These are phyloP conservation scores for Miltochrista miniata DNA, from an alignment of 2,888 invertebrate genomes.

Conservation along the genomic window DNA sequence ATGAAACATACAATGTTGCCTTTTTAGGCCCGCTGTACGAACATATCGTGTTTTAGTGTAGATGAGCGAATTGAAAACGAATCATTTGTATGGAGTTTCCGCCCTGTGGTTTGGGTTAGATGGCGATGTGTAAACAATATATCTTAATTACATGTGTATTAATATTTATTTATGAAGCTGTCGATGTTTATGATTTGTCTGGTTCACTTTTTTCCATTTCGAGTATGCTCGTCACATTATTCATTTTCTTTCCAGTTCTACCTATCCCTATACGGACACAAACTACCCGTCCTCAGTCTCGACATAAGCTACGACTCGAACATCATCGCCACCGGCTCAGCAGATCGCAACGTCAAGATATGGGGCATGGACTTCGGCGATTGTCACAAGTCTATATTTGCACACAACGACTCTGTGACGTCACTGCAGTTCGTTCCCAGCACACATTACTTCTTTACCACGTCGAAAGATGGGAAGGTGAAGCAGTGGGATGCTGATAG, in stretches of 20 bases:
- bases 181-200: no score
- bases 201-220: no score
- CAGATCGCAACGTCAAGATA: conserved; percentile 97
- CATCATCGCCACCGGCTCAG: conserved; percentile 96
- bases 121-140: no score
- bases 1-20: no score
- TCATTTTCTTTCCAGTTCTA: conserved; percentile 88
- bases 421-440: conserved; percentile 94
- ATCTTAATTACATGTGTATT: no score
- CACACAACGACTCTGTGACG: conserved; percentile 97
- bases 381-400: conserved; percentile 97
- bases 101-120: no score
- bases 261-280: conserved; percentile 97
- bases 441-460: conserved; percentile 97
- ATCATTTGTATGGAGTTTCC: no score
- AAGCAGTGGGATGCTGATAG: conserved; percentile 99
- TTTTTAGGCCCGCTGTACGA: no score
- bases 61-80: no score
- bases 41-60: no score
- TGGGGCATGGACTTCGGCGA: conserved; percentile 99
- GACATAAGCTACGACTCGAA: conserved; percentile 96
- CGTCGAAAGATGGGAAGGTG: conserved; percentile 96
- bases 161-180: no score
- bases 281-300: conserved; percentile 95
- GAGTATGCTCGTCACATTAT: no score